Conservation (phyloP, 2,113 vertebrate genomes). For the Crotalus helleri region DNA sequence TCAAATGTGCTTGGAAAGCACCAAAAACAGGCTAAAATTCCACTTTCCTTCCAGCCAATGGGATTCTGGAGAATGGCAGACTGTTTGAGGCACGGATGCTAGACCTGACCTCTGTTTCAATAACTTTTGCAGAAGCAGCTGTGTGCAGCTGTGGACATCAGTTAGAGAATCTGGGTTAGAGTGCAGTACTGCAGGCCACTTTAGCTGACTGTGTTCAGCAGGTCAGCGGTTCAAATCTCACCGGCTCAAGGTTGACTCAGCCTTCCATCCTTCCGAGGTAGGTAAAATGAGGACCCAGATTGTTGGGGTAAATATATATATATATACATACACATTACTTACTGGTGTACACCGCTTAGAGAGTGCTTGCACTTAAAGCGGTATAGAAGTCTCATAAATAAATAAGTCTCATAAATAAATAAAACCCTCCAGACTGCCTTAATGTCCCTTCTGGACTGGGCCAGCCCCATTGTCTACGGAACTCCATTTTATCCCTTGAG, state of each 20-base stretch:
- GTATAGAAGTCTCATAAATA: too few relatives aligned
- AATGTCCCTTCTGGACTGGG: not conserved
- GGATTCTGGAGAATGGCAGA: not conserved
- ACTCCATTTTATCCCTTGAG: not conserved
- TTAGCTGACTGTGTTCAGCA: too few relatives aligned
- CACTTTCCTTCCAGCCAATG: not conserved
- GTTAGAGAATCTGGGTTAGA: not conserved
- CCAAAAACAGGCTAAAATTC: not conserved
- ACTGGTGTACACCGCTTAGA: too few relatives aligned
- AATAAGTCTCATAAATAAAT: too few relatives aligned
- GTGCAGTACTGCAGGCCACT: too few relatives aligned
- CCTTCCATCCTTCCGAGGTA: too few relatives aligned
- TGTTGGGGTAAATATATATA: too few relatives aligned
- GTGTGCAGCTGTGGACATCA: not conserved
- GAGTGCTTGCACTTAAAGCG: too few relatives aligned
- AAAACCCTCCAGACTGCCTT: not conserved
- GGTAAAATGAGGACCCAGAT: too few relatives aligned
- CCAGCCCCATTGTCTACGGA: not conserved
- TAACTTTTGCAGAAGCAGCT: not conserved
- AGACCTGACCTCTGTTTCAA: not conserved
- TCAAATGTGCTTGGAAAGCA: not conserved
- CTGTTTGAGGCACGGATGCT: not conserved
- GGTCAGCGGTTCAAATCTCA: too few relatives aligned
- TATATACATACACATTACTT: too few relatives aligned
- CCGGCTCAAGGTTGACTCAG: too few relatives aligned